A percentile compares a stretch with the other conserved stretches of the same genome.
Evolutionary conservation across 2,888 invertebrate species (phyloP).

Genomic region (Erebia aethiops): DNA sequence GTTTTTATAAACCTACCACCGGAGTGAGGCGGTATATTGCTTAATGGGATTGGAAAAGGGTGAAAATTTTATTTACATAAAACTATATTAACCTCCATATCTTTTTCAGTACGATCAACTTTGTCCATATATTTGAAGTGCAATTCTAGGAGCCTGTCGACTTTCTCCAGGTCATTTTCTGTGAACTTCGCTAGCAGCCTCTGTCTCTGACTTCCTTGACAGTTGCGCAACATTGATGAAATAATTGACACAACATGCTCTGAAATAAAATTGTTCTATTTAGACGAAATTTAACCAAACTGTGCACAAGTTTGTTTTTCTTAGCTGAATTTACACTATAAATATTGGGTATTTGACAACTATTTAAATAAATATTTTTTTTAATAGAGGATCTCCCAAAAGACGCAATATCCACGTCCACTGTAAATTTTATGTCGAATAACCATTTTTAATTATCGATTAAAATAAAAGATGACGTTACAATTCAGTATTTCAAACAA

Average conservation of each 20-base stretch:
- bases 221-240: slow-evolving; percentile 95
- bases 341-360: too few relatives aligned
- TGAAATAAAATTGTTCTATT: slow-evolving; percentile 59
- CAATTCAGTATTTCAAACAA: too few relatives aligned
- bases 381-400: too few relatives aligned
- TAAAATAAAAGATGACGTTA: too few relatives aligned
- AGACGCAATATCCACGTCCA: too few relatives aligned
- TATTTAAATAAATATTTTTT: too few relatives aligned
- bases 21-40: too few relatives aligned
- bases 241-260: slow-evolving; percentile 97
- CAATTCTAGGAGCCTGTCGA: slow-evolving; percentile 96
- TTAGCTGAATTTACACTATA: too few relatives aligned
- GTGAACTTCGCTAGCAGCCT: slow-evolving; percentile 96
- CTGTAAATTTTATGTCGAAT: too few relatives aligned
- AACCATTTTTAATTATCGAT: too few relatives aligned
- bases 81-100: slow-evolving; percentile 82
- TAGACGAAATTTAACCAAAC: not conserved
- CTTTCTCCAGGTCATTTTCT: slow-evolving; percentile 99
- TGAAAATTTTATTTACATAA: not conserved
- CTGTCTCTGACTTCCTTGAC: slow-evolving; percentile 94
- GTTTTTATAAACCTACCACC: too few relatives aligned
- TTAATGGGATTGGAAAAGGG: not conserved
- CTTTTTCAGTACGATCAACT: slow-evolving; percentile 91
- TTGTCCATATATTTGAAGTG: slow-evolving; percentile 98
- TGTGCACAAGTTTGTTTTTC: not conserved